phyloP scores from a whole-genome alignment of 2,888 invertebrate genomes.

The Trachelus stipa region DNA sequence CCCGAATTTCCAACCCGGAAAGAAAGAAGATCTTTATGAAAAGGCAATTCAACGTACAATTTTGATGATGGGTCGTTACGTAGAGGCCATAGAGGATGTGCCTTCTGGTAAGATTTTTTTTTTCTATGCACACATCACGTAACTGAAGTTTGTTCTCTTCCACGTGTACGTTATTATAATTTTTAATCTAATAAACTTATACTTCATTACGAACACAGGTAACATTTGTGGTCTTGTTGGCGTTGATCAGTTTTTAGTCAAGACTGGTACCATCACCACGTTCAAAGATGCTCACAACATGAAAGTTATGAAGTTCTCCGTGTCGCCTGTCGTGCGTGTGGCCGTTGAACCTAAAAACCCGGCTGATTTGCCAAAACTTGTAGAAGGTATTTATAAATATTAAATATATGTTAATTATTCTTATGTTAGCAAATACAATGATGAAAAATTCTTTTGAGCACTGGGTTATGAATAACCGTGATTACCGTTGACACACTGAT shows the following conservation, averaged over 20 bases:
- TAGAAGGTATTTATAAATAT: slow-evolving; percentile 74
- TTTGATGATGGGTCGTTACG: slow-evolving; percentile 99
- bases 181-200: background rate
- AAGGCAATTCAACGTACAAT: slow-evolving; percentile 99
- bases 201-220: slow-evolving; percentile 65
- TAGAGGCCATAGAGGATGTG: slow-evolving; percentile 99
- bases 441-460: slow-evolving; percentile 59
- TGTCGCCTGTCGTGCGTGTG: slow-evolving; percentile 98
- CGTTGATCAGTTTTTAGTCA: slow-evolving; percentile 99
- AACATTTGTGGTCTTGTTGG: slow-evolving; percentile 99
- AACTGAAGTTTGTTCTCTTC: slow-evolving; percentile 1
- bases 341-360: slow-evolving; percentile 99
- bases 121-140: background rate
- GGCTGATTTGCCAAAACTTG: slow-evolving; percentile 98
- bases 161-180: background rate
- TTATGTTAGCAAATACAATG: slow-evolving; percentile 30
- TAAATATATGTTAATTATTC: background rate
- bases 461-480: slow-evolving; percentile 63
- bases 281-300: slow-evolving; percentile 99
- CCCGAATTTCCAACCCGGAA: slow-evolving; percentile 97
- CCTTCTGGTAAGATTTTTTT: slow-evolving; percentile 78
- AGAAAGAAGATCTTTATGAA: slow-evolving; percentile 99
- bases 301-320: slow-evolving; percentile 99
- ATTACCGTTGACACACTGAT: slow-evolving; percentile 59
- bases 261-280: slow-evolving; percentile 99